phyloP scores from a whole-genome alignment of 2,113 vertebrate genomes.

The Coracopsis vasa region DNA sequence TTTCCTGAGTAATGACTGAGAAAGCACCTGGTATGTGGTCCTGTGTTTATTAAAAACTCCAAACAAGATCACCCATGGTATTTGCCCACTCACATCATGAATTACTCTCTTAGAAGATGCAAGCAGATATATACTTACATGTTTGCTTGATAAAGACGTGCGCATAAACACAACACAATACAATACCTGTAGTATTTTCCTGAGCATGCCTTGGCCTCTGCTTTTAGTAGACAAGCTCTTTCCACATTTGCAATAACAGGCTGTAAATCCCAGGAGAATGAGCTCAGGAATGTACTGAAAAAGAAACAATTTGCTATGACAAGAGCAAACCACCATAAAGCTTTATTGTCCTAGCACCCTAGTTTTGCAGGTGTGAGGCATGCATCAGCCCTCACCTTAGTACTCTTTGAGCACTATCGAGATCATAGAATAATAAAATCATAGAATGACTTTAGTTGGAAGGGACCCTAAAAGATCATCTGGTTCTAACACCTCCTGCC shows the following conservation, averaged over 20 bases:
- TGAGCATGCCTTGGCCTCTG: not conserved
- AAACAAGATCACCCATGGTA: not conserved
- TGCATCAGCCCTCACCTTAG: not conserved
- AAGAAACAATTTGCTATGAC: not conserved
- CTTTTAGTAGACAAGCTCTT: not conserved
- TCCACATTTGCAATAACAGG: not conserved
- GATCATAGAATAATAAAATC: not conserved
- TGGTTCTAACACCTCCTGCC: not conserved
- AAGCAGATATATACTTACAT: not conserved
- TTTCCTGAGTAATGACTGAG: constrained; percentile 59
- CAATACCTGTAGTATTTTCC: not conserved
- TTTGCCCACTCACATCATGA: not conserved
- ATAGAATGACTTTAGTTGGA: not conserved
- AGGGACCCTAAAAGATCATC: not conserved
- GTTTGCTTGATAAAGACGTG: not conserved
- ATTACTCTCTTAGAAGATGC: not conserved
- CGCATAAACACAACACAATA: rapidly evolving
- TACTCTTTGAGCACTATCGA: not conserved
- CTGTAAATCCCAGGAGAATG: not conserved
- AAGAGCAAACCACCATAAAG: not conserved
- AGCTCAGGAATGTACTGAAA: not conserved
- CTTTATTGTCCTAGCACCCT: not conserved
- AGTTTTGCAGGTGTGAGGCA: not conserved
- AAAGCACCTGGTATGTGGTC: not conserved
- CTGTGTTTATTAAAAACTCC: not conserved